Evolutionary conservation across 2,113 vertebrate genomes (phyloP).

Genomic region (Rhineura floridana): DNA sequence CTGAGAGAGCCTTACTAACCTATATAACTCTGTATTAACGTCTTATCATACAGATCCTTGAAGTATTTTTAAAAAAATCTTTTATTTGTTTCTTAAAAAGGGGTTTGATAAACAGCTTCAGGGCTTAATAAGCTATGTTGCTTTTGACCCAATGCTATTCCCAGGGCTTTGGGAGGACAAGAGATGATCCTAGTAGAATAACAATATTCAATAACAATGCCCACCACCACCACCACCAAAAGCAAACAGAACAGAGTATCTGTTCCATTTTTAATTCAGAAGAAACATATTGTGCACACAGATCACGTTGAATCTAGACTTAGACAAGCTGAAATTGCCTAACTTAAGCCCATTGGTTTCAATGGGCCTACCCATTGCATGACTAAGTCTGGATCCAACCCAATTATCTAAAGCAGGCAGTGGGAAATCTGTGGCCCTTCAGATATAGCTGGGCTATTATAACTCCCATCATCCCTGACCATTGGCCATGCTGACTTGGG

Average conservation of each 20-base stretch:
- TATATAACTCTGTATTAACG: neutral
- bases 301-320: no score
- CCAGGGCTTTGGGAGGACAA: conserved; percentile 56
- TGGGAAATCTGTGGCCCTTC: no score
- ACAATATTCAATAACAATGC: conserved; percentile 44
- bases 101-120: conserved; percentile 52
- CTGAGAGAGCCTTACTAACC: neutral
- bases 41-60: no score
- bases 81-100: conserved; percentile 36
- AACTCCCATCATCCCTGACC: no score
- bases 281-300: conserved; percentile 48
- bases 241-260: conserved; percentile 31
- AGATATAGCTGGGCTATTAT: no score
- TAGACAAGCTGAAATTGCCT: no score
- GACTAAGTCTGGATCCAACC: no score
- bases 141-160: conserved; percentile 58
- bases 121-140: conserved; percentile 56
- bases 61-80: conserved; percentile 38
- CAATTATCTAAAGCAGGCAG: no score
- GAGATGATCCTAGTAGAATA: conserved; percentile 49
- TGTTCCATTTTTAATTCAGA: conserved; percentile 30
- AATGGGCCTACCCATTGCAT: no score
- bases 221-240: conserved; percentile 10
- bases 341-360: no score
- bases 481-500: no score